phyloP scores from a whole-genome alignment of 2,113 vertebrate genomes.

The Indri indri region DNA sequence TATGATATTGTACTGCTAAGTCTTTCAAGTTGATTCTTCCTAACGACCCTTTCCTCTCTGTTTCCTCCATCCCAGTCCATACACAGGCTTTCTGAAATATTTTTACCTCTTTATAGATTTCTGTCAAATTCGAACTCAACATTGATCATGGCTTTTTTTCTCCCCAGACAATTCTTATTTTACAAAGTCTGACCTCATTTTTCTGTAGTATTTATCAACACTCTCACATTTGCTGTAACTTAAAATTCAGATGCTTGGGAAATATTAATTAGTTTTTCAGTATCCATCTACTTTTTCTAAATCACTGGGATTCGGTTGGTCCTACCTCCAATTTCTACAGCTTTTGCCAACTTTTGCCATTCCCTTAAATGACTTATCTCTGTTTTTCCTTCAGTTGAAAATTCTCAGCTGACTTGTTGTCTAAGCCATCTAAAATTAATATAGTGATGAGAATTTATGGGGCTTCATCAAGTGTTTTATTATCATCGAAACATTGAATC shows the following conservation, averaged over 20 bases:
- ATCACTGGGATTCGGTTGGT: background rate
- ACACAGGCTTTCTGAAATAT: background rate
- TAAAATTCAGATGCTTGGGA: background rate
- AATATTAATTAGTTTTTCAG: background rate
- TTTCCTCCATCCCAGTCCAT: background rate
- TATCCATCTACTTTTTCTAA: background rate
- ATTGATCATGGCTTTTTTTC: background rate
- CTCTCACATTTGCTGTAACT: background rate
- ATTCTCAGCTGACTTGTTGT: background rate
- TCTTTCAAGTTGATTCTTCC: background rate
- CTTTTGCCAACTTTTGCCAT: background rate
- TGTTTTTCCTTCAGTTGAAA: background rate
- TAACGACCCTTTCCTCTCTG: background rate
- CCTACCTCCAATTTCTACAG: background rate
- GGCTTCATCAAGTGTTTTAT: slow-evolving; percentile 48
- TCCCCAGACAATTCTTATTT: background rate
- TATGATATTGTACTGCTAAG: background rate
- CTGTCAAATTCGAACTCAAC: background rate
- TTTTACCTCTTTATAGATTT: background rate
- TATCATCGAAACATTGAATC: slow-evolving; percentile 18
- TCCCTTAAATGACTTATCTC: background rate
- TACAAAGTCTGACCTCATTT: background rate
- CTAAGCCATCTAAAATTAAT: slow-evolving; percentile 37
- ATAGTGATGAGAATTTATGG: background rate
- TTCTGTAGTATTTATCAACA: background rate